Base-by-base conservation (phyloP, 2,797 vertebrate genomes). In the Gymnothorax reevesii region DNA sequence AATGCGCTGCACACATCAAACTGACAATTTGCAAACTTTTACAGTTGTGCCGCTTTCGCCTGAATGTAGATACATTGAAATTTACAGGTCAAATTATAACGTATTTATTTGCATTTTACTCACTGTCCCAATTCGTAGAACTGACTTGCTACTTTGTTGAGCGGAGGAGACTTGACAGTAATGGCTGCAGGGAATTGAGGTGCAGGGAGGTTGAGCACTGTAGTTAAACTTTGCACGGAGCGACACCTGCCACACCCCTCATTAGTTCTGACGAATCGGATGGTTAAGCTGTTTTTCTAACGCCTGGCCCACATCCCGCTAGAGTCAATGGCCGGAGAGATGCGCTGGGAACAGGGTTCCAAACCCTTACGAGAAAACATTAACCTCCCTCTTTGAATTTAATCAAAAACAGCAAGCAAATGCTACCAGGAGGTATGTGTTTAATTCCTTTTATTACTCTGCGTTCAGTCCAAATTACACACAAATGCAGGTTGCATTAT, bases 251-350 rank as follows among this genome's bases (percentile, higher is more conserved):
- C 83, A 77, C 86, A 88, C 86, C 85, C 91, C 90, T 91, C 91
- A 94, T 92, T 93, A 90, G 91, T 88, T 90, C 73, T 93, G 92
- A 94, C 92, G 94, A 94, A 95, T 91, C 91, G 91, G 88, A 93
- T 80, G 84, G 87, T 87, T 77, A 91, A 89, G 89, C 89, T 88
- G 89, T 91, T 85, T 89, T 22, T n/a, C 86, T 87, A 87, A 89
- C 89, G 84, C 88, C 83, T 89, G 90, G 84, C 59, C 55, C 42
- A 4, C 27, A 82, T 52, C 49, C 9, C 33, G n/a, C 25, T 73
- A 86, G 60, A 80, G 82, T 85, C 87, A 77, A 64, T 77, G 83
- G 83, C 86, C 85, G 73, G n/a, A 87, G 55, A 49, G 62, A 87
- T 71, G 85, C 88, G 88, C 90, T 87, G 88, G 90, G 89, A 92